Base-by-base conservation (phyloP, 2,113 vertebrate genomes). In the Myotis brandtii region DNA sequence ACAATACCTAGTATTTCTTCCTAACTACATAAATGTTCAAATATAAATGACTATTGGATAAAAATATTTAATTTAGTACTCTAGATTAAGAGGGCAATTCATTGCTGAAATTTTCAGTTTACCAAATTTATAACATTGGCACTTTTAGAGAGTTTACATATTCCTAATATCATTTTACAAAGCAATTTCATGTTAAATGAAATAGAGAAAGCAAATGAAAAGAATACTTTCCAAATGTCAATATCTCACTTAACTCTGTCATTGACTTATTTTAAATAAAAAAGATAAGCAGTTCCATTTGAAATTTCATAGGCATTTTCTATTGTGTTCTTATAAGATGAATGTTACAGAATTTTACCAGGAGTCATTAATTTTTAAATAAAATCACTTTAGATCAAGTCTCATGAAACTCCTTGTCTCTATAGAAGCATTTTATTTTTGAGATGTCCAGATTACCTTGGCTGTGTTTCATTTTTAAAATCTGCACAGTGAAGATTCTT, bases 401-500 rank as follows among this genome's bases (percentile, higher is more conserved):
- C 77, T 85, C 23, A 86, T 67, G 30, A 18, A 77, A 95, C 81
- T 76, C 64, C 48, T 20, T 83, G 11, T 43, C 52, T 77, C 87
- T 54, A 50, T 21, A 5, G 67, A 86, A 91, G 9, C 18, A 72
- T 82, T 89, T 89, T 95, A 30, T 62, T 94, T 94, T 76, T 77
- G 62, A 72, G 13, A 40, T 17, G 96, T 72, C 48, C 6, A 62
- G 70, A 94, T 83, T 93, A 94, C 18, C 37, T 95, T 79, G 40
- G 12, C 32, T 69, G n/a, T 92, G 56, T 86, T 72, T 67, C 59
- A 73, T 91, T 96, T 96, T 94, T 81, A 90, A 0, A 62, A 88
- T 92, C 23, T 48, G 37, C 20, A 56, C 40, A 94, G 81, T 56
- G 34, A 90, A 62, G 0, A 50, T 84, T 96, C 46, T 96, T 25